phyloP scores from a whole-genome alignment of 2,797 vertebrate species.

The Paramormyrops hopkinsi region DNA sequence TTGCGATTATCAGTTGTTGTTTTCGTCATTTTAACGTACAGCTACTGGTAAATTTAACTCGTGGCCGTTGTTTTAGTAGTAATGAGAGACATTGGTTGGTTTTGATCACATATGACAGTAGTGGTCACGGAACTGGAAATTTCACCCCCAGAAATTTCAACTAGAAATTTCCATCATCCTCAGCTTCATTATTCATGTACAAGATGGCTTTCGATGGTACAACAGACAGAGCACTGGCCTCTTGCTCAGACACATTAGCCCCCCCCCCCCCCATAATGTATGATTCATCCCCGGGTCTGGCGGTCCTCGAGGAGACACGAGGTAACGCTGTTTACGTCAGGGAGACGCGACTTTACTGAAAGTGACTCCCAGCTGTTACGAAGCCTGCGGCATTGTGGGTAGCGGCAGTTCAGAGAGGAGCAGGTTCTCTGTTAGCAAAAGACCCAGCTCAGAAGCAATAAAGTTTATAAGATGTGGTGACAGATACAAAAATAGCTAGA shows the following conservation, averaged over 20 bases:
- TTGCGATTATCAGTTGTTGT: neutral
- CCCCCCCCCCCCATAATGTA: neutral
- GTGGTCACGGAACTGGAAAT: neutral
- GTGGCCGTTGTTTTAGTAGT: neutral
- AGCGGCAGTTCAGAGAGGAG: neutral
- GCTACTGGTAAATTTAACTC: neutral
- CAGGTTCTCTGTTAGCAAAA: neutral
- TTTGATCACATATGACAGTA: neutral
- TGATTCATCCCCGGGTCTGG: neutral
- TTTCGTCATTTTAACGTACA: neutral
- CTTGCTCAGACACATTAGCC: neutral
- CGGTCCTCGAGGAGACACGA: neutral
- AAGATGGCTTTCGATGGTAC: neutral
- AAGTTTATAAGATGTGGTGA: constrained; percentile 1
- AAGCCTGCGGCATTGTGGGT: neutral
- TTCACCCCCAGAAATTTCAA: neutral
- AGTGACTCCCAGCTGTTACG: constrained; percentile 14
- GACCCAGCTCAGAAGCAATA: neutral
- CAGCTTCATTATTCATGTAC: neutral
- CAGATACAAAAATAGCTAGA: neutral
- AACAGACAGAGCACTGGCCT: neutral
- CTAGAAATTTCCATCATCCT: neutral
- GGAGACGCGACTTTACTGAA: constrained; percentile 1
- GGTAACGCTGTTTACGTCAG: neutral
- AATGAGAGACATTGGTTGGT: neutral